Base-by-base conservation (phyloP, 2,113 vertebrate genomes). In the Falcunculus frontatus region DNA sequence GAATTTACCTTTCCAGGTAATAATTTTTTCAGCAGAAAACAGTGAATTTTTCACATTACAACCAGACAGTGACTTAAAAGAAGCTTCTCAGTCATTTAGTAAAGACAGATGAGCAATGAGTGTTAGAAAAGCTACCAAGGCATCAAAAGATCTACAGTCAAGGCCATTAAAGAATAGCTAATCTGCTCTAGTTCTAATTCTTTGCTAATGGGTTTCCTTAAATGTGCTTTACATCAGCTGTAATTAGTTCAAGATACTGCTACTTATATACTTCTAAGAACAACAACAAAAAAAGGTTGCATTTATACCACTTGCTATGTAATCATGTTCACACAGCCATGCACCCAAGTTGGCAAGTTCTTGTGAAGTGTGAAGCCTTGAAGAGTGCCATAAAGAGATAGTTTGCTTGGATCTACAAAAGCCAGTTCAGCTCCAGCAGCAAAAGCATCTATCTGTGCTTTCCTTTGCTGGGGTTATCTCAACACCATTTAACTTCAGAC, bases 151-250 rank as follows among this genome's bases (percentile, higher is more conserved):
- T 93, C 73, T 95, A 91, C 82, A 95, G 73, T 93, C 95, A 92
- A 93, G 81, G 64, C 92, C 90, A 96, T 95, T 97, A 97, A 93
- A 94, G 85, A 97, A 95, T 75, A 95, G 89, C 80, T 97, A 87
- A 95, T 94, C 96, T 96, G 79, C 68, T 98, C 80, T 83, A 97
- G 80, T 93, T 97, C 93, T 96, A 95, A 96, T 97, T 97, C 92
- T 93, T 64, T 2, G 32, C 88, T 97, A 97, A 97, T 96, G 92
- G 82, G 59, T 96, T 97, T 97, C 95, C 94, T 97, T 97, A 95
- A 94, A 95, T 94, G 93, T 86, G 91, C 91, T 96, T 95, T 92
- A 94, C 41, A 95, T 94, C 89, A 89, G 55, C 69, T 94, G 87
- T 95, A 96, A 96, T 95, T 92, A 90, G 94, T 95, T 96, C 93